A percentile compares a stretch with the other conserved stretches of the same genome.
These are phyloP conservation scores for Steatornis caripensis DNA, from an alignment of 2,113 vertebrate species.

Conservation along the genomic window DNA sequence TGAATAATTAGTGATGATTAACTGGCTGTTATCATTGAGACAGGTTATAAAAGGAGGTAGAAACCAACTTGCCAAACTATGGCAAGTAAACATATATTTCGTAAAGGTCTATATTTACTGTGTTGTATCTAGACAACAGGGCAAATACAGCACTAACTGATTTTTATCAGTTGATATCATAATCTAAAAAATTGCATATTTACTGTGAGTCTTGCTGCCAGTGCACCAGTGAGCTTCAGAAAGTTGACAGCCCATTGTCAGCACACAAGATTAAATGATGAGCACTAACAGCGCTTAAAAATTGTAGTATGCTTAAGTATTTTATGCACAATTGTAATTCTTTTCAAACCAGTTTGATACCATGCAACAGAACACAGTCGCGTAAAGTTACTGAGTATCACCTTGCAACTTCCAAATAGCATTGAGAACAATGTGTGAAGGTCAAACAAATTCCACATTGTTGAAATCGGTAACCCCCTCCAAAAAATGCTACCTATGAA, in stretches of 20 bases:
- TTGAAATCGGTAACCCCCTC: neutral
- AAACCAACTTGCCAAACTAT: neutral
- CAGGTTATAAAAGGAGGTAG: constrained; percentile 7
- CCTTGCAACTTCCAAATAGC: neutral
- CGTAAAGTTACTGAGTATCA: neutral
- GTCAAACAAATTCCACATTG: neutral
- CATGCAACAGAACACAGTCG: neutral
- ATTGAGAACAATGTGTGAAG: neutral
- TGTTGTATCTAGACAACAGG: neutral
- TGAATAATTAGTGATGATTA: constrained; percentile 71
- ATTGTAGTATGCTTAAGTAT: neutral
- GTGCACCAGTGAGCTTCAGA: neutral
- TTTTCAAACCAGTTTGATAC: neutral
- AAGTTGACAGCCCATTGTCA: neutral
- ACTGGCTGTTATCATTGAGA: constrained; percentile 46
- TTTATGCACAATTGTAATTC: neutral
- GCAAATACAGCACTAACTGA: neutral
- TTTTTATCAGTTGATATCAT: neutral
- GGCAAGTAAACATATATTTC: neutral
- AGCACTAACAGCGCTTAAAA: neutral
- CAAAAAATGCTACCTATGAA: neutral
- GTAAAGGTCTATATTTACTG: neutral
- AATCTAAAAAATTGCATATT: neutral
- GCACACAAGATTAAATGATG: neutral
- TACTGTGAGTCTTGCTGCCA: neutral